Evolutionary conservation across 2,888 invertebrate genomes (phyloP).

Genomic region (Xylota sylvarum): DNA sequence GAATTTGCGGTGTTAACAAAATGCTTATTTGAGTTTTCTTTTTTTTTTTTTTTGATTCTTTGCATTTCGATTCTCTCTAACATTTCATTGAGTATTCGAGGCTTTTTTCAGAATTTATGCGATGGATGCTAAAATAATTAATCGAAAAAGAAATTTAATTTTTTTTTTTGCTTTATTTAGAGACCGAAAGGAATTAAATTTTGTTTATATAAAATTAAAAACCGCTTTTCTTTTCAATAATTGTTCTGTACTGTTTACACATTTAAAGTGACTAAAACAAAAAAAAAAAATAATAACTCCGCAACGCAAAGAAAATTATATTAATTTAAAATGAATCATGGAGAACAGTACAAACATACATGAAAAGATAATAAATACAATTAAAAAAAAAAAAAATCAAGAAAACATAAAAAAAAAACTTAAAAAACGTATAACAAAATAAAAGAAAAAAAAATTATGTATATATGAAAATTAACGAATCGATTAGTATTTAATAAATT

Average conservation of each 20-base stretch:
- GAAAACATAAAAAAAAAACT: conserved; percentile 58
- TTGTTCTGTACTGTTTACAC: conserved; percentile 48
- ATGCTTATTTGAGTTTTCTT: conserved; percentile 39
- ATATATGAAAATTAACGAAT: conserved; percentile 79
- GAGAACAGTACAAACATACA: conserved; percentile 57
- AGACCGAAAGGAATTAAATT: conserved; percentile 28
- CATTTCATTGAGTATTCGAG: conserved; percentile 40
- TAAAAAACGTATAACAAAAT: conserved; percentile 68
- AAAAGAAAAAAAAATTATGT: conserved; percentile 62
- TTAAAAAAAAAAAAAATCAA: conserved; percentile 29
- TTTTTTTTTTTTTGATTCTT: conserved; percentile 26
- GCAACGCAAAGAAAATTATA: conserved; percentile 25
- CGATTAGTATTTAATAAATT: conserved; percentile 81
- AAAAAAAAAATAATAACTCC: conserved; percentile 12
- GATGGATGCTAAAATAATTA: conserved; percentile 63
- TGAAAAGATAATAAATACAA: conserved; percentile 59
- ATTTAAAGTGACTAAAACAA: conserved; percentile 14
- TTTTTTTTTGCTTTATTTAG: conserved; percentile 41
- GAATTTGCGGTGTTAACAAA: conserved; percentile 55
- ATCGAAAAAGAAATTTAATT: conserved; percentile 53
- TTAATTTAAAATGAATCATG: conserved; percentile 2
- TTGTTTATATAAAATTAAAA: neutral
- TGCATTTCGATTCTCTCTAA: conserved; percentile 39
- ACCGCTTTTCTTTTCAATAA: conserved; percentile 14
- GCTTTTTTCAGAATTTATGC: conserved; percentile 57